These are phyloP conservation scores for Mallotus villosus DNA, from an alignment of 2,797 vertebrate species.

Conservation along the genomic window DNA sequence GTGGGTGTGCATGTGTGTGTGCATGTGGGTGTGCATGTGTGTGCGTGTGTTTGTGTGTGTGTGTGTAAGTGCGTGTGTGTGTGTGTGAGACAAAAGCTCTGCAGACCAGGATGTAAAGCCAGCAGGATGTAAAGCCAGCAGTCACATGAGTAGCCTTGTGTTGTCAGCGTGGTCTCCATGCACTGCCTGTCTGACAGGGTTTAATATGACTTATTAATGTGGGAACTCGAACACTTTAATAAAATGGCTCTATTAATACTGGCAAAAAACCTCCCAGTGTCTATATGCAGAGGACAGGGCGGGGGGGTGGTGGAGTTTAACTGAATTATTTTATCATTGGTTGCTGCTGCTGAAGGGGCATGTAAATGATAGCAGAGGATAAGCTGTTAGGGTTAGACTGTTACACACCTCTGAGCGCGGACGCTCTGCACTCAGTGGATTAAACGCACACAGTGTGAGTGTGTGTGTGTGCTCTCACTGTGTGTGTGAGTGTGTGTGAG, in stretches of 20 bases:
- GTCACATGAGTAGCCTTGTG: background rate
- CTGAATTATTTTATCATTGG: constrained; percentile 40
- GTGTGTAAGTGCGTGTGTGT: no score
- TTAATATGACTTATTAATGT: background rate
- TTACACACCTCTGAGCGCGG: constrained; percentile 56
- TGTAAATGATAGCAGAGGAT: constrained; percentile 57
- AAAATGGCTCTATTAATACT: constrained; percentile 32
- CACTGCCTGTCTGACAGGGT: background rate
- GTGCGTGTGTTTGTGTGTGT: background rate
- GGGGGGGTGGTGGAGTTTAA: constrained; percentile 36
- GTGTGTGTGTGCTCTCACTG: background rate
- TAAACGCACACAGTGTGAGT: constrained; percentile 23
- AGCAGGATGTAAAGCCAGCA: no score
- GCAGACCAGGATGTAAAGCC: no score
- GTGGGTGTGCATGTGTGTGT: background rate
- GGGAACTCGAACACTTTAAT: constrained; percentile 26
- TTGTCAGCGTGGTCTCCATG: background rate
- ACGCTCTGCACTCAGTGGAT: constrained; percentile 37
- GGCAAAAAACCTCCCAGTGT: constrained; percentile 16
- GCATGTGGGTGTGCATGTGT: no score
- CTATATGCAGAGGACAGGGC: constrained; percentile 28
- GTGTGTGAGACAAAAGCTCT: background rate
- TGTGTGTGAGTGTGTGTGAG: background rate
- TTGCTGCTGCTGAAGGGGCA: constrained; percentile 43
- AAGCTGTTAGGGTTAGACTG: constrained; percentile 33